Evolutionary conservation across 2,113 vertebrate genomes (phyloP).

Genomic region (Pipa parva): DNA sequence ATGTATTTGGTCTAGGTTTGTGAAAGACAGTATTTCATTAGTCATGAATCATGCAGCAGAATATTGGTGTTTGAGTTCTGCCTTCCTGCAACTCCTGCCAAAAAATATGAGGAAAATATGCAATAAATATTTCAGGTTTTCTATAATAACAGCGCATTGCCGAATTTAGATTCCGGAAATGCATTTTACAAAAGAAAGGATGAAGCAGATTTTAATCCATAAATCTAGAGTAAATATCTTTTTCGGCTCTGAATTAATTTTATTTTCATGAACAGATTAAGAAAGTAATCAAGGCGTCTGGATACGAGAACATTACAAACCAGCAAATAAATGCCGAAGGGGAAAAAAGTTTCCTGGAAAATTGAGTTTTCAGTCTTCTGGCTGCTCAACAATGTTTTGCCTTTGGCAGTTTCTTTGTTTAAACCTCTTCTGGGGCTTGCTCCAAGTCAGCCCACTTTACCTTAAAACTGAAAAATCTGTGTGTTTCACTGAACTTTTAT

Average conservation of each 20-base stretch:
- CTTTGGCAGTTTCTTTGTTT: conserved; percentile 36
- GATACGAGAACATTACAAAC: conserved; percentile 15
- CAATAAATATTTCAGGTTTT: conserved; percentile 21
- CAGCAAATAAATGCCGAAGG: conserved; percentile 16
- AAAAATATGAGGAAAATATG: conserved; percentile 10
- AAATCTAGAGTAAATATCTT: conserved; percentile 11
- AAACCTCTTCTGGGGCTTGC: conserved; percentile 27
- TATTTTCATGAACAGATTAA: conserved; percentile 5
- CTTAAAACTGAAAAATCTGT: conserved; percentile 24
- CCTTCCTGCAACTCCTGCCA: conserved; percentile 6
- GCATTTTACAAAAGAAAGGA: conserved; percentile 3
- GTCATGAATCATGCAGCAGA: conserved; percentile 14
- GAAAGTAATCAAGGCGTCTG: conserved; percentile 18
- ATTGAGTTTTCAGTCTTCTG: conserved; percentile 35
- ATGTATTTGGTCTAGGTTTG: no score
- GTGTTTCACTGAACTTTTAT: no score
- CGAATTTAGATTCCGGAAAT: neutral
- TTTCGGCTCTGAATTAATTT: neutral
- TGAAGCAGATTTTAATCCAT: neutral
- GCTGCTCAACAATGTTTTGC: conserved; percentile 31
- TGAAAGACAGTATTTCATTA: conserved; percentile 8
- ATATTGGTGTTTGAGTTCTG: neutral
- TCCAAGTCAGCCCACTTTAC: conserved; percentile 21
- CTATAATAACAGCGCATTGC: conserved; percentile 4
- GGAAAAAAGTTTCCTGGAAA: conserved; percentile 33